Conservation (phyloP, 2,113 vertebrate species). For the Muntiacus muntjak region DNA sequence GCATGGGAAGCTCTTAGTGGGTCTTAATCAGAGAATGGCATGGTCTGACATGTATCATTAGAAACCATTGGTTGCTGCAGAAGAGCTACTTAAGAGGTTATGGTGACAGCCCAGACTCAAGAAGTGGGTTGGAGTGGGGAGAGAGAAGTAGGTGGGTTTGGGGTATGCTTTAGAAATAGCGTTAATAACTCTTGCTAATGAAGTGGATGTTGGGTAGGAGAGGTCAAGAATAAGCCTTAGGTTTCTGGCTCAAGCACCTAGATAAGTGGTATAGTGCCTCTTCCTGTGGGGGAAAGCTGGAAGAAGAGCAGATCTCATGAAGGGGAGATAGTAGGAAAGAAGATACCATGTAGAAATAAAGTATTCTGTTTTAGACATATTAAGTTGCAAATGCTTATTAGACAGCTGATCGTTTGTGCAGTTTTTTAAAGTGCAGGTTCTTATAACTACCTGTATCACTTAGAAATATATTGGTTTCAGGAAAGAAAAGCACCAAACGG, state of each 20-base stretch:
- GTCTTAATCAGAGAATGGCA: background rate
- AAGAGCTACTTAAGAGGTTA: background rate
- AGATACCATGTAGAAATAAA: background rate
- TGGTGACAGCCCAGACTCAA: background rate
- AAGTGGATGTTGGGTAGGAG: background rate
- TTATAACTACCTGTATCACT: background rate
- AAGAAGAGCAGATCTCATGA: background rate
- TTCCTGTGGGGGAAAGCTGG: background rate
- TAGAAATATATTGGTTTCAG: background rate
- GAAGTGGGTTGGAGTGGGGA: background rate
- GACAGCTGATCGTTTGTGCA: background rate
- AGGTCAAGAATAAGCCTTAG: background rate
- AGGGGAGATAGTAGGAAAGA: background rate
- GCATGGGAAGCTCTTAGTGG: background rate
- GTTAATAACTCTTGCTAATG: background rate
- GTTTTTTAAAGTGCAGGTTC: background rate
- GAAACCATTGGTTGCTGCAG: background rate
- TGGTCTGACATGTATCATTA: background rate
- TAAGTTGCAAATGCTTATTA: background rate
- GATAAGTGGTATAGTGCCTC: background rate
- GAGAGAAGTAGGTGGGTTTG: background rate
- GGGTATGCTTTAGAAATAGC: background rate
- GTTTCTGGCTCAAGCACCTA: background rate
- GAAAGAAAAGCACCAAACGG: background rate
- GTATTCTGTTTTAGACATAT: background rate